Evolutionary conservation across 2,113 vertebrate genomes (phyloP).

Genomic region (Laticauda laticaudata): DNA sequence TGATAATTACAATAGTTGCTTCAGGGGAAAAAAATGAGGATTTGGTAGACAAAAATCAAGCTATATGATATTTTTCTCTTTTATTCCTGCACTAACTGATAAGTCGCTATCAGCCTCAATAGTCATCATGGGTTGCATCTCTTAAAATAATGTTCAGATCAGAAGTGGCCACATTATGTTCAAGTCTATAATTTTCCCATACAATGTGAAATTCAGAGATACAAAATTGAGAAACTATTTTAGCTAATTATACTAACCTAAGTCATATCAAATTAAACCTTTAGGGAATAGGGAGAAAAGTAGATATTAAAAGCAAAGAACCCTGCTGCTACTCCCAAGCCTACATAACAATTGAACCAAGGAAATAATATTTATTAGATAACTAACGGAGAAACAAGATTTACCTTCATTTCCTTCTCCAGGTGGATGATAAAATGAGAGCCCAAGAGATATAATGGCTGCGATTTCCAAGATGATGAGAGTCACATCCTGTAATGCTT

Average conservation of each 20-base stretch:
- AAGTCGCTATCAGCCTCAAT: neutral
- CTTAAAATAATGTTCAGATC: neutral
- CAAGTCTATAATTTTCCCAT: neutral
- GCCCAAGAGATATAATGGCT: constrained; percentile 94
- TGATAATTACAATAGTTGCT: neutral
- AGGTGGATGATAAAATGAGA: constrained; percentile 96
- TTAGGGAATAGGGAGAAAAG: neutral
- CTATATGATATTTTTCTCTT: neutral
- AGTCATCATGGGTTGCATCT: neutral
- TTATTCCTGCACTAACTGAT: no score
- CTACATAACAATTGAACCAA: neutral
- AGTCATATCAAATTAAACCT: neutral
- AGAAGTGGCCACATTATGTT: neutral
- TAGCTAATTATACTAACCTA: neutral
- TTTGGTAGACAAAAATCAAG: neutral
- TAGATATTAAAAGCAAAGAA: neutral
- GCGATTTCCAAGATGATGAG: constrained; percentile 98
- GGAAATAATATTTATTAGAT: neutral
- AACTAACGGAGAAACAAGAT: constrained; percentile 9
- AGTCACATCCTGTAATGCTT: constrained; percentile 97
- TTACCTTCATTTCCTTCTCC: constrained; percentile 85
- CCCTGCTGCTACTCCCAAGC: neutral
- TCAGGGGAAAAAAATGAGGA: neutral
- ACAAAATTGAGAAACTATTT: neutral
- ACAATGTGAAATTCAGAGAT: neutral